Base-by-base conservation (phyloP, 92 coral and sea anemone species). In the Palythoa heliodiscus region DNA sequence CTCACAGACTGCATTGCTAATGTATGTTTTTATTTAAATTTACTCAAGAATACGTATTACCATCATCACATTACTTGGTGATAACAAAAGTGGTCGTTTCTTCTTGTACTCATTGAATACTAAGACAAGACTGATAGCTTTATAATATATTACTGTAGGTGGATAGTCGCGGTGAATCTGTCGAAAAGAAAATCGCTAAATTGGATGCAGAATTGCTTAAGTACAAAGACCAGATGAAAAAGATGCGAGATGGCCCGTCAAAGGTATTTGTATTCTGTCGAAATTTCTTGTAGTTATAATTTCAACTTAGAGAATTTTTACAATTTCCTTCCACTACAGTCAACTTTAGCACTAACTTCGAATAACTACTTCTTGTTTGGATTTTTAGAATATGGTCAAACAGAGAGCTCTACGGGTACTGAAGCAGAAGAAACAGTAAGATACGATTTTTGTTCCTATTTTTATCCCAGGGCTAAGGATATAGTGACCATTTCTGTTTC, bases 201-300 rank as follows among this genome's bases (percentile, higher is more conserved):
- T 93, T 97, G 70, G 99, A 97, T 84, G 93, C 93, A 71, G 99
- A 97, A 57, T 89, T 97, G 37, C 58, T 93, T 86, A 97, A 97
- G 71, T 97, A 97, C 82, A 97, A 97, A 70, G 99, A 97, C 47
- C 99, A 97, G 86, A 97, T 97, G 99, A 97, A 97, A 89, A 97
- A 97, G 87, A 97, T 97, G 99, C 89, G 99, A 79, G 99, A 97
- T 37, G 99, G 99, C 15, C 95, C 99, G 22, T 97, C 99, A 57
- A 97, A 97, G 99, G 99, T 96, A 75, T 58, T 90, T 73, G 79
- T 23, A 6, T 12, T 39, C 25, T 69, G 11, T 74, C 38, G 13
- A 63, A 63, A 63, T 63, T 63, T 22, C 64, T 10, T 63, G 24
- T 2, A 19, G 25, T 19, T 63, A 3, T 22, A 63, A 63, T 10